phyloP scores from a whole-genome alignment of 2,797 vertebrate species.

The Micrastur ruficollis region DNA sequence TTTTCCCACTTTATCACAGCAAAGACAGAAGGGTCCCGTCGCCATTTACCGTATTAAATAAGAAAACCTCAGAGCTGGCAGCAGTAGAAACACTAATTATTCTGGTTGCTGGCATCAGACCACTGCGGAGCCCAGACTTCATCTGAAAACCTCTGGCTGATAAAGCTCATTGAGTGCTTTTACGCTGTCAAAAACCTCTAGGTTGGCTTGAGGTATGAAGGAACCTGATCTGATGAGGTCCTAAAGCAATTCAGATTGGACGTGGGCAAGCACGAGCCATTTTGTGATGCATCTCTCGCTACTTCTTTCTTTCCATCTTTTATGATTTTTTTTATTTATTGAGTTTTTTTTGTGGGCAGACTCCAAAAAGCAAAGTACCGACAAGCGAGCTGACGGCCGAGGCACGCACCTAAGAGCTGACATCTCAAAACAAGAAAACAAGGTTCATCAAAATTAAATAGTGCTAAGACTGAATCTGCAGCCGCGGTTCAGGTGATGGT shows the following conservation, averaged over 20 bases:
- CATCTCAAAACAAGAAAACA: neutral
- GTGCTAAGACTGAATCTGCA: neutral
- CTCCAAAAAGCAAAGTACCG: neutral
- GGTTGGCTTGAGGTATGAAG: neutral
- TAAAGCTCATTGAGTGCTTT: neutral
- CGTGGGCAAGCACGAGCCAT: fast-evolving
- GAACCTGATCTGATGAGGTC: neutral
- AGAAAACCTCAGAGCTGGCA: neutral
- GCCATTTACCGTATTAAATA: neutral
- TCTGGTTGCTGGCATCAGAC: neutral
- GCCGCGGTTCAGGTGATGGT: neutral
- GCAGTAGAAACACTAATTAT: neutral
- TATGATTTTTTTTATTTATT: neutral
- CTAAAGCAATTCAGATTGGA: neutral
- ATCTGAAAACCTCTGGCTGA: neutral
- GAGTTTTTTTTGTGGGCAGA: neutral
- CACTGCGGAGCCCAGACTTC: neutral
- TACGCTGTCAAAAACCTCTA: neutral
- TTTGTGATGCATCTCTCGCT: neutral
- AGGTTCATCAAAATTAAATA: neutral
- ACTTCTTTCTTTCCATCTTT: neutral
- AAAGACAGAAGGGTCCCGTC: neutral
- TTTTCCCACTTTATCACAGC: neutral
- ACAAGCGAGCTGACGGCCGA: neutral
- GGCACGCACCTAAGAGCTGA: neutral